Percentiles rank a stretch among this genome's conserved stretches.
Conservation (phyloP, 2,113 vertebrate genomes). For the Stomatorhinus ivindoensis region DNA sequence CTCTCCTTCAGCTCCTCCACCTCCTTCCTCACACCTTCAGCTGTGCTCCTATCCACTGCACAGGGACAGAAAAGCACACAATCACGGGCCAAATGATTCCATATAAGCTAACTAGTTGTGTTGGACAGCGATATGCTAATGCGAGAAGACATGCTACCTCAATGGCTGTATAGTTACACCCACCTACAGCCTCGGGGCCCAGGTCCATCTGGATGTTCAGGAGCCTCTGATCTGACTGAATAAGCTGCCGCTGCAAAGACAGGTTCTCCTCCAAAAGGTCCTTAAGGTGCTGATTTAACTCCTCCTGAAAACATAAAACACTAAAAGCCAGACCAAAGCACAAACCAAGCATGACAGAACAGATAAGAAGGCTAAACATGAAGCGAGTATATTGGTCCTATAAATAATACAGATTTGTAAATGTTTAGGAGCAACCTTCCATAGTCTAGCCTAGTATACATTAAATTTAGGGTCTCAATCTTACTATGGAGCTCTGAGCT, state of each 20-base stretch:
- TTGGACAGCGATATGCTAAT: background rate
- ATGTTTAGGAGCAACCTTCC: background rate
- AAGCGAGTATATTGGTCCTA: background rate
- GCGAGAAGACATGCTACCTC: background rate
- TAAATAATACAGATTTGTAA: background rate
- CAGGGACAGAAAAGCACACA: background rate
- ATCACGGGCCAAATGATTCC: background rate
- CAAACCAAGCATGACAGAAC: background rate
- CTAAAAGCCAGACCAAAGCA: background rate
- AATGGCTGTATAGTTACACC: background rate
- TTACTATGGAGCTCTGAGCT: constrained; percentile 51
- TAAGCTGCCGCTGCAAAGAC: constrained; percentile 59
- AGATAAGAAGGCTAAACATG: background rate
- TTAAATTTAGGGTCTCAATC: constrained; percentile 23
- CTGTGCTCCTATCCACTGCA: constrained; percentile 48
- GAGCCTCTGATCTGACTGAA: constrained; percentile 54
- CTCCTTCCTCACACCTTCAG: constrained; percentile 54
- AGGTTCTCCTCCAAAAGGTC: constrained; percentile 64
- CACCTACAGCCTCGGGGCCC: constrained; percentile 18
- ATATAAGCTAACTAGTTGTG: background rate
- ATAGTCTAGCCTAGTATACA: background rate
- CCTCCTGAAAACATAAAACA: constrained; percentile 40
- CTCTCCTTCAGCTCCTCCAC: constrained; percentile 51
- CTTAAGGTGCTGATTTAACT: constrained; percentile 57
- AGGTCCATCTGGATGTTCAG: constrained; percentile 43